Base-by-base conservation (phyloP, 2,797 vertebrate species). In the Phrynocephalus vlangalii region DNA sequence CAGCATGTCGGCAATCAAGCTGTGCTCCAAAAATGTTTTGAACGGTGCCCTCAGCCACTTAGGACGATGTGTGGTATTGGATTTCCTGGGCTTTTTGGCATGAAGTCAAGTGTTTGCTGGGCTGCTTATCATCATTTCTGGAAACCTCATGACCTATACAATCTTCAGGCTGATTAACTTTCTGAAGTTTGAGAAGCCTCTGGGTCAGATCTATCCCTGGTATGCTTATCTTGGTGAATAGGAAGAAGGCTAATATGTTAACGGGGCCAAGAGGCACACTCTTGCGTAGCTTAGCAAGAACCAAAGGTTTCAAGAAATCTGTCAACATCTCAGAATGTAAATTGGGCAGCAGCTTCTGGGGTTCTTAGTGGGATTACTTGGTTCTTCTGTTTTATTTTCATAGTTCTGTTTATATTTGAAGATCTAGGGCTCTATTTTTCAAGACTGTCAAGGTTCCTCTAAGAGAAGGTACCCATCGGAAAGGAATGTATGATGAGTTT, bases 131-230 rank as follows among this genome's bases (percentile, higher is more conserved):
- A 38, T 86, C 89, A 90, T 92, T 92, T 77, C 88, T 94, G 92
- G 92, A 92, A 93, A 95, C 94, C 88, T 91, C 91, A 92, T 91
- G 90, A 86, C 92, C 92, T 92, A 63, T 67, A 85, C 87, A 90
- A 90, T 94, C 90, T 89, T 90, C 72, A 79, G 89, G 67, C 88
- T 93, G 92, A 90, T 94, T 94, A 90, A 87, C 18, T 88, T 93
- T 88, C 87, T 86, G 82, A 82, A 87, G 89, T 93, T 81, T 93
- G 91, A 88, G 84, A 86, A 92, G 90, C 77, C 91, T 91, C 84
- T 88, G 93, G 93, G 88, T 91, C 0, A 0, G 91, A 90, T 92
- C 93, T 93, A 90, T 93, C 87, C n/a, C 6, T 91, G 88, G 87
- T 93, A 88, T 68, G 80, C 90, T 87, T 38, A 71, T 70, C 20